Conservation (phyloP, 2,888 invertebrate species). For the Ceraclea dissimilis region DNA sequence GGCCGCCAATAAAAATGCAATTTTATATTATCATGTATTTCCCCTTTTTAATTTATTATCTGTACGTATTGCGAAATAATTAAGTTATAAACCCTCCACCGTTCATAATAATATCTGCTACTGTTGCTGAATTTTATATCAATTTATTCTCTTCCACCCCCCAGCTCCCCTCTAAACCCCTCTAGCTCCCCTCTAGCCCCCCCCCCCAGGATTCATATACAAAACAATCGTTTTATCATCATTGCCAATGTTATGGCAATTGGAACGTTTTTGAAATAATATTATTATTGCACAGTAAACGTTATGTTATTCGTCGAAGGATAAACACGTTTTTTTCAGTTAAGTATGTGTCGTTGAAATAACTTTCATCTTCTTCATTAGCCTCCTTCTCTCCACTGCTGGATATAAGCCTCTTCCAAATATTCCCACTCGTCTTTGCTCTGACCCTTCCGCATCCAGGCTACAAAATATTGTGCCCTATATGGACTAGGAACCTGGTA, state of each 20-base stretch:
- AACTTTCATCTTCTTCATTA: no score
- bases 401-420: no score
- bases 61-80: slow-evolving; percentile 24
- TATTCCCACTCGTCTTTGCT: no score
- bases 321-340: no score
- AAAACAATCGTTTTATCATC: background rate
- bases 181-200: background rate
- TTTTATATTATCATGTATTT: slow-evolving; percentile 14
- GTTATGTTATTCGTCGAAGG: no score
- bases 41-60: slow-evolving; percentile 23
- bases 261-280: background rate
- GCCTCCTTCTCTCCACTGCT: no score
- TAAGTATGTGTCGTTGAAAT: no score
- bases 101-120: background rate
- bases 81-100: slow-evolving; percentile 15
- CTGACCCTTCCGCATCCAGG: no score
- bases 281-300: no score
- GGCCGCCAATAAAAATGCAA: slow-evolving; percentile 24
- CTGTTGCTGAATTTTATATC: background rate
- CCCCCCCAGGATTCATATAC: background rate
- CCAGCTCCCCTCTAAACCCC: background rate
- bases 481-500: no score
- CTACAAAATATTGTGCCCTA: no score
- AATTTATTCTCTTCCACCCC: background rate
- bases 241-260: slow-evolving; percentile 1